Conservation (phyloP, 2,113 vertebrate genomes). For the Plecturocebus donacophilus region DNA sequence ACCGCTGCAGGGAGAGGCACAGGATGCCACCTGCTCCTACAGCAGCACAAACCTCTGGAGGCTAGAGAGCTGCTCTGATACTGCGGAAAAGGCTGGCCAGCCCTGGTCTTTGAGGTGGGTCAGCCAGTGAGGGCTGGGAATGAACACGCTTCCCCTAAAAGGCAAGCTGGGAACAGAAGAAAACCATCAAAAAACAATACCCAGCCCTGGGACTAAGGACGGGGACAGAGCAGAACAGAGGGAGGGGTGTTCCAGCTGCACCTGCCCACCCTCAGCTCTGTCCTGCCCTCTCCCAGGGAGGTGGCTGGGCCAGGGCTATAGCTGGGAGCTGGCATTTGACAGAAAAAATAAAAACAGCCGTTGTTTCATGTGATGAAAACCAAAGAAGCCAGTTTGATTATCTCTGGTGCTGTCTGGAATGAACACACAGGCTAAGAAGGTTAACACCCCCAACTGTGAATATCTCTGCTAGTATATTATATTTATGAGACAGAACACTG, state of each 20-base stretch:
- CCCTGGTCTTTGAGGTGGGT: neutral
- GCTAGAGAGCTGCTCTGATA: rapidly evolving
- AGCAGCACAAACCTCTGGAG: neutral
- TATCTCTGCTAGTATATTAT: neutral
- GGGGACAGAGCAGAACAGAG: neutral
- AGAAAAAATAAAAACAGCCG: neutral
- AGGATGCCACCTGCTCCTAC: neutral
- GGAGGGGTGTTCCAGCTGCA: neutral
- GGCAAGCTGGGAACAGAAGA: neutral
- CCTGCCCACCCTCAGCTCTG: neutral
- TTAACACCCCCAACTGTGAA: neutral
- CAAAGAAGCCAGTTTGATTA: neutral
- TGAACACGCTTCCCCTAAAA: neutral
- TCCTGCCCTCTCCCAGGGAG: no score
- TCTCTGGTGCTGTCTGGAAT: neutral
- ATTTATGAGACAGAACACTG: neutral
- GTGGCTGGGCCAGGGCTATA: rapidly evolving
- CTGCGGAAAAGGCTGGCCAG: neutral
- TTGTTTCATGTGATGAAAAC: neutral
- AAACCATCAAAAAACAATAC: neutral
- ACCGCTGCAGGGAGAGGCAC: neutral
- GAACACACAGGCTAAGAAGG: neutral
- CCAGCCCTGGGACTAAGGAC: neutral
- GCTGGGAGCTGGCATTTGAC: neutral
- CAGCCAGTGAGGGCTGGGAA: neutral